Conservation (phyloP, 2,113 vertebrate genomes). For the Prunella himalayana region DNA sequence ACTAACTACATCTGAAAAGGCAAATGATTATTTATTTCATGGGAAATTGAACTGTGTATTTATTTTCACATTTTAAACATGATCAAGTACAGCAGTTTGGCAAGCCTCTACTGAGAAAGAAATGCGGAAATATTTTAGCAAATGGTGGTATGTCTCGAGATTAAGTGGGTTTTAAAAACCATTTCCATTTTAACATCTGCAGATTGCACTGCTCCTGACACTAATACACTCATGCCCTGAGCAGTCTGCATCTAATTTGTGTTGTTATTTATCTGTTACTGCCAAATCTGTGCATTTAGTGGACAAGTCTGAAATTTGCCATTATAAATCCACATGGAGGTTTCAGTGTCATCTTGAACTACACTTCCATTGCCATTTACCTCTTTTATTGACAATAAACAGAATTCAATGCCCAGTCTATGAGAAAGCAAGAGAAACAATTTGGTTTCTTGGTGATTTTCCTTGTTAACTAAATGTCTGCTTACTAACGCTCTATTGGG, state of each 20-base stretch:
- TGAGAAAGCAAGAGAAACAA: background rate
- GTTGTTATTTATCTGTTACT: conserved; percentile 30
- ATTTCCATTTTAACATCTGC: conserved; percentile 48
- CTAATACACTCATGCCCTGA: background rate
- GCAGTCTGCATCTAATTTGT: conserved; percentile 47
- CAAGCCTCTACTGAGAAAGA: conserved; percentile 40
- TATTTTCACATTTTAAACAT: conserved; percentile 59
- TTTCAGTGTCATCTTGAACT: background rate
- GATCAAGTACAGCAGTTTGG: conserved; percentile 52
- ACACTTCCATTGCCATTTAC: background rate
- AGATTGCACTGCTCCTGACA: conserved; percentile 44
- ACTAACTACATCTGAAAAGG: conserved; percentile 27
- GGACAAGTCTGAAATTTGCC: conserved; percentile 3
- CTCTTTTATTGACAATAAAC: background rate
- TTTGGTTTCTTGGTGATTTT: background rate
- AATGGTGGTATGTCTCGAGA: conserved; percentile 42
- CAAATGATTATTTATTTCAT: conserved; percentile 56
- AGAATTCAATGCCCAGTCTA: background rate
- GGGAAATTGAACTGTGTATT: conserved; percentile 50
- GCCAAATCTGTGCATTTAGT: background rate
- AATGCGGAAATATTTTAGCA: conserved; percentile 55
- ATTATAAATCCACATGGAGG: background rate
- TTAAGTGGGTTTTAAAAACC: conserved; percentile 53
- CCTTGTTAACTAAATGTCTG: background rate
- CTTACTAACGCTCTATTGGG: background rate